phyloP scores from a whole-genome alignment of 2,113 vertebrate species.

The Prolemur simus region DNA sequence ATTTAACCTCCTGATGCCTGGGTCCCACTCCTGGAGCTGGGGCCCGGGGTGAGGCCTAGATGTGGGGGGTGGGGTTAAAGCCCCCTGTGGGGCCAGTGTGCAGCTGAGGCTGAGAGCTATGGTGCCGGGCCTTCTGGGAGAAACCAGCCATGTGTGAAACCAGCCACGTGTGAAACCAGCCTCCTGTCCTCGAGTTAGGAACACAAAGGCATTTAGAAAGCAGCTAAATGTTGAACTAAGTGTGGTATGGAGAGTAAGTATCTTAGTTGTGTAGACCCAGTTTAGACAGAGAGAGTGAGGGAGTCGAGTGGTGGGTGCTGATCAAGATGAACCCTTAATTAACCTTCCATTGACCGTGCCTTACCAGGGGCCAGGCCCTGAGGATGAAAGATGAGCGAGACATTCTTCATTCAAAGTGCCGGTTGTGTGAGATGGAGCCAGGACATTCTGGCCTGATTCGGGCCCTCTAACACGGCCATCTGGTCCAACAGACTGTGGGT shows the following conservation, averaged over 20 bases:
- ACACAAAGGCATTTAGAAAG: not conserved
- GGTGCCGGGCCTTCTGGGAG: not conserved
- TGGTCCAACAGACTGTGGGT: not conserved
- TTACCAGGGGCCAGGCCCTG: accelerated
- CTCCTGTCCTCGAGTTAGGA: not conserved
- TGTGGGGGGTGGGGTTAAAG: too few species aligned
- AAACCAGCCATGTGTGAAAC: accelerated
- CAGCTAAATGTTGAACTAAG: not conserved
- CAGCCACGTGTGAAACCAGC: accelerated
- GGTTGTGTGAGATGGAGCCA: not conserved
- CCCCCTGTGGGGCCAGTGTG: not conserved
- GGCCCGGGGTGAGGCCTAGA: not conserved
- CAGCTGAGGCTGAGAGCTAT: not conserved
- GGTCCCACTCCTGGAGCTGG: not conserved
- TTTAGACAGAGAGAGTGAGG: not conserved
- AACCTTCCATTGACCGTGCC: not conserved
- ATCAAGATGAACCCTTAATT: not conserved
- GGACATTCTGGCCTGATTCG: accelerated
- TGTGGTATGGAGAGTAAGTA: not conserved
- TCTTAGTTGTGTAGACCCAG: not conserved
- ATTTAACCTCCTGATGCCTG: not conserved
- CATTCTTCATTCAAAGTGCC: not conserved
- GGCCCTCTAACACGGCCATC: not conserved
- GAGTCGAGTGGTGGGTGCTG: not conserved
- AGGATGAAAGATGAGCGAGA: not conserved